Conservation (phyloP, 1,140 invertebrate genomes). For the Dicyema japonicum region DNA sequence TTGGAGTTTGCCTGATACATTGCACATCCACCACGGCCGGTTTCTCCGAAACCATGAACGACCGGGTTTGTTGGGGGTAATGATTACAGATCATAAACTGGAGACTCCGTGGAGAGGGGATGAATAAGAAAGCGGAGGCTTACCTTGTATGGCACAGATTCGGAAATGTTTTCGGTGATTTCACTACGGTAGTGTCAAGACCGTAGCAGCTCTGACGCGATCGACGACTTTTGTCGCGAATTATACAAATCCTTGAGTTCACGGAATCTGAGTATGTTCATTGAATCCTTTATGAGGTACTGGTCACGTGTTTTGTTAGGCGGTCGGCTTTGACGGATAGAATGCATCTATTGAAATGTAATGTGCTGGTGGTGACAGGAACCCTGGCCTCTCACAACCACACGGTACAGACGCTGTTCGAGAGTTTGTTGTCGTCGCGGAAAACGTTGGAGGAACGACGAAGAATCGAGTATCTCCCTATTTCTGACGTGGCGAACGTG, state of each 20-base stretch:
- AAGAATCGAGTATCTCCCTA: conserved; percentile 12
- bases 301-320: background rate
- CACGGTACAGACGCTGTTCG: conserved; percentile 11
- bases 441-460: conserved; percentile 10
- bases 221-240: conserved; percentile 1
- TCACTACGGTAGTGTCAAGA: conserved; percentile 1
- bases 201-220: conserved; percentile 1
- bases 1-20: conserved; percentile 48
- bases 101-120: conserved; percentile 15
- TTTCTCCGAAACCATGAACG: conserved; percentile 49
- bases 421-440: conserved; percentile 9
- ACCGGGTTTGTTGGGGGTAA: conserved; percentile 27
- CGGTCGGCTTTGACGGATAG: background rate
- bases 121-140: conserved; percentile 14
- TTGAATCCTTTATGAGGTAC: conserved; percentile 4
- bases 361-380: conserved; percentile 37
- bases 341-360: conserved; percentile 8
- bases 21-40: conserved; percentile 50
- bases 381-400: conserved; percentile 36
- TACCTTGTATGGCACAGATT: conserved; percentile 51
- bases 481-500: too few species aligned
- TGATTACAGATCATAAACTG: conserved; percentile 14
- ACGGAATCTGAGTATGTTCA: conserved; percentile 5
- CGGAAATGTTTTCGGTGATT: conserved; percentile 36
- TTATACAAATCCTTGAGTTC: conserved; percentile 2